These are phyloP conservation scores for Pemphigus obesinymphae DNA, from an alignment of 1,140 invertebrate species.

Conservation along the genomic window DNA sequence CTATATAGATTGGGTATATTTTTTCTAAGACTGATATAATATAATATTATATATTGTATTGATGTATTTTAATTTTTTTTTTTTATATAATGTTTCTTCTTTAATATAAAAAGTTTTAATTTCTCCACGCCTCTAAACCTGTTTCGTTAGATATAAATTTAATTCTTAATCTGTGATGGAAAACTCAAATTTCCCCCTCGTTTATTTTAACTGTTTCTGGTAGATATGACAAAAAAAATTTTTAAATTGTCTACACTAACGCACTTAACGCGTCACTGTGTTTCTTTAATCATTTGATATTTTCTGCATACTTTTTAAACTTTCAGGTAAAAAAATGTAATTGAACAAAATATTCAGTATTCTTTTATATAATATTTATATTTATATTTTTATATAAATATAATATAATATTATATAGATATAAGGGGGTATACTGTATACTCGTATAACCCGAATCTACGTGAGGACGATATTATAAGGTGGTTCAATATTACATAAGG, in stretches of 20 bases:
- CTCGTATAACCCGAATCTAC: too few species aligned
- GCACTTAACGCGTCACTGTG: background rate
- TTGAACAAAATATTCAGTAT: background rate
- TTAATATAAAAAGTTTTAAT: too few species aligned
- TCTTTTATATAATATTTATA: too few species aligned
- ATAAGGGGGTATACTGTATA: too few species aligned
- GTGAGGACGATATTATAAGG: background rate
- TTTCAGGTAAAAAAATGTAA: background rate
- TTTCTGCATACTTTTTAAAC: background rate
- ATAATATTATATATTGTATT: too few species aligned
- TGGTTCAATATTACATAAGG: conserved; percentile 13
- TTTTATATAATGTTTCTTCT: too few species aligned
- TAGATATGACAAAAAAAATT: background rate
- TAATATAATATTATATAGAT: too few species aligned
- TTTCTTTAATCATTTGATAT: background rate
- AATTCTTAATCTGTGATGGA: background rate
- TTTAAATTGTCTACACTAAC: background rate
- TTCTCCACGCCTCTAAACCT: background rate
- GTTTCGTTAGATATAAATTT: background rate
- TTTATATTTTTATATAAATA: too few species aligned
- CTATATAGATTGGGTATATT: too few species aligned
- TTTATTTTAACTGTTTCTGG: background rate
- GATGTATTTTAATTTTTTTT: too few species aligned
- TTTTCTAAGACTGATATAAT: too few species aligned
- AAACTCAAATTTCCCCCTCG: background rate